Evolutionary conservation across 2,888 invertebrate genomes (phyloP).

Genomic region (Phlogophora meticulosa): DNA sequence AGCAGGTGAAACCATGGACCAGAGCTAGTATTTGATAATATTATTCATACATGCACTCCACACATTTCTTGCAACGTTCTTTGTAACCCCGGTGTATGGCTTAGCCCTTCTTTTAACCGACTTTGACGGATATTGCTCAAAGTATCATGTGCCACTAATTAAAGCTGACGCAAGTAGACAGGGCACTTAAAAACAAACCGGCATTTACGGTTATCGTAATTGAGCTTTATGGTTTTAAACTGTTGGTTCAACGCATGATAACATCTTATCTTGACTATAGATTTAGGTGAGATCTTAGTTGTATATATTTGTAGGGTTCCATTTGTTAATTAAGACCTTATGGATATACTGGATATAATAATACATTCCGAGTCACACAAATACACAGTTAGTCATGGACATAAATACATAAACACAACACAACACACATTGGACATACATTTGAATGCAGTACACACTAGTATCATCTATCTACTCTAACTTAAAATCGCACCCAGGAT

Average conservation of each 20-base stretch:
- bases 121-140: conserved; percentile 70
- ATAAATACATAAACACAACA: no score
- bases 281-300: background rate
- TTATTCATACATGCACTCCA: conserved; percentile 21
- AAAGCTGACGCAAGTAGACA: conserved; percentile 47
- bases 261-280: conserved; percentile 10
- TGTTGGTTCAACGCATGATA: conserved; percentile 5
- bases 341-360: no score
- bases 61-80: conserved; percentile 10
- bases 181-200: conserved; percentile 42
- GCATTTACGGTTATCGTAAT: conserved; percentile 24
- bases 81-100: conserved; percentile 23
- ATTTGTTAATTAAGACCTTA: no score
- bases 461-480: no score
- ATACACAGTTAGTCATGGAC: no score
- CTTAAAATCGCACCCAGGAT: no score
- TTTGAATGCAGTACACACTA: no score
- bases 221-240: conserved; percentile 21
- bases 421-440: no score
- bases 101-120: conserved; percentile 46
- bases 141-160: conserved; percentile 64
- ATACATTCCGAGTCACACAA: no score
- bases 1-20: no score
- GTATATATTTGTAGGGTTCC: no score
- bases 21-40: background rate